Conservation (phyloP, 1,140 invertebrate genomes). For the Drosophila tsacasi region DNA sequence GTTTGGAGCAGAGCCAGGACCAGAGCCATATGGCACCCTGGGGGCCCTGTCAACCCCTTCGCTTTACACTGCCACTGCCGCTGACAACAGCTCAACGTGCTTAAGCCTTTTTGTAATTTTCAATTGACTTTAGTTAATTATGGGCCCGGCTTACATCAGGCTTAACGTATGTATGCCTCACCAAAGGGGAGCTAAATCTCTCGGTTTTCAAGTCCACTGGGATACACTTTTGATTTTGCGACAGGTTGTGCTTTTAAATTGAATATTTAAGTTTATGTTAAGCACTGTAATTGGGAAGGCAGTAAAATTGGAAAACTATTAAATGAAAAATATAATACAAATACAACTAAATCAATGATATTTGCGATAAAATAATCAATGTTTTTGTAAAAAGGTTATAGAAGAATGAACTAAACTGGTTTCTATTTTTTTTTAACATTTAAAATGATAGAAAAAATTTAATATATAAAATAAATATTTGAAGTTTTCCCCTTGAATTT, state of each 20-base stretch:
- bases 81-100: slow-evolving; percentile 47
- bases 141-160: slow-evolving; percentile 37
- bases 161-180: slow-evolving; percentile 28
- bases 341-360: not conserved
- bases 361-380: not conserved
- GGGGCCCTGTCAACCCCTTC: slow-evolving; percentile 32
- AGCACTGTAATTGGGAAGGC: not conserved
- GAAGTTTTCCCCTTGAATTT: too few relatives aligned
- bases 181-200: not conserved
- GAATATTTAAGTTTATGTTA: slow-evolving; percentile 4
- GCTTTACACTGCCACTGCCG: slow-evolving; percentile 21
- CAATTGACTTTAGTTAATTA: slow-evolving; percentile 83
- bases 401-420: too few relatives aligned
- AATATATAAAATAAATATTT: too few relatives aligned
- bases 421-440: too few relatives aligned
- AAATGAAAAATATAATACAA: not conserved
- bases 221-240: slow-evolving; percentile 35
- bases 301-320: not conserved
- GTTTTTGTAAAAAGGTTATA: not conserved
- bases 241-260: slow-evolving; percentile 12
- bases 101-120: slow-evolving; percentile 70
- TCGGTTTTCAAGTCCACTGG: slow-evolving; percentile 10
- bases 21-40: slow-evolving; percentile 49
- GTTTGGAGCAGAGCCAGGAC: slow-evolving; percentile 19
- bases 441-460: too few relatives aligned